A percentile compares a stretch with the other conserved stretches of the same genome.
These are phyloP conservation scores for Quiscalus mexicanus DNA, from an alignment of 2,113 vertebrate genomes.

Conservation along the genomic window DNA sequence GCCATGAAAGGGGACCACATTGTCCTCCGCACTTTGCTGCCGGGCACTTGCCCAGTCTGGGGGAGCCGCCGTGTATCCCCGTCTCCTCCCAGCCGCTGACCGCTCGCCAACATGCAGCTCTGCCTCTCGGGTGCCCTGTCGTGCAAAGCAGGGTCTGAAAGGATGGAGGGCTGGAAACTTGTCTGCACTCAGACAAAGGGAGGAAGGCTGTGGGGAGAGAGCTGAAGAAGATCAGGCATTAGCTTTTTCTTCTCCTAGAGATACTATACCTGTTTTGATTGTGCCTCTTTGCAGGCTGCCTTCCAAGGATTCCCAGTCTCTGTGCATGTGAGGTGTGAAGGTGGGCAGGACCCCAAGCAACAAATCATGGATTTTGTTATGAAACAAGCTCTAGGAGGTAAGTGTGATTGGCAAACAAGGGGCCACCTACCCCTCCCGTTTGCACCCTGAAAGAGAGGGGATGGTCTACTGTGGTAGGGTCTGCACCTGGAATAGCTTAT, in stretches of 20 bases:
- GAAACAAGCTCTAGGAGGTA: conserved; percentile 95
- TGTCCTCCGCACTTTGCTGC: neutral
- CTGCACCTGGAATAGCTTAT: neutral
- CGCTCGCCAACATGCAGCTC: neutral
- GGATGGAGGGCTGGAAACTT: neutral
- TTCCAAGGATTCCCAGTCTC: conserved; percentile 40
- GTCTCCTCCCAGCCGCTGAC: neutral
- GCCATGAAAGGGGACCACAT: neutral
- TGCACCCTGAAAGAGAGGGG: neutral
- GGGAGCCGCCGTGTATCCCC: neutral
- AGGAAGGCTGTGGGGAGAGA: neutral
- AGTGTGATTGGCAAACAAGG: conserved; percentile 21
- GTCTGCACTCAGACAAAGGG: neutral
- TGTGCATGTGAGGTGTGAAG: conserved; percentile 82
- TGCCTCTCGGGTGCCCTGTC: neutral
- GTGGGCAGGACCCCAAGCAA: conserved; percentile 74
- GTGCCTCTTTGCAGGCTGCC: conserved; percentile 13
- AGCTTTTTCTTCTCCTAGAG: neutral
- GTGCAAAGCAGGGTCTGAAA: neutral
- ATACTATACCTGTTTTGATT: neutral
- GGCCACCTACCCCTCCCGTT: neutral
- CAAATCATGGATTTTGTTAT: conserved; percentile 91
- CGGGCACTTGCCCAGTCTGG: neutral
- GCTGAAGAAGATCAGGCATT: neutral
- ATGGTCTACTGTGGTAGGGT: neutral